Evolutionary conservation across 2,888 invertebrate species (phyloP), one percentile per base, ranked within the genome.

Genomic region (Mesochorus sp.): DNA sequence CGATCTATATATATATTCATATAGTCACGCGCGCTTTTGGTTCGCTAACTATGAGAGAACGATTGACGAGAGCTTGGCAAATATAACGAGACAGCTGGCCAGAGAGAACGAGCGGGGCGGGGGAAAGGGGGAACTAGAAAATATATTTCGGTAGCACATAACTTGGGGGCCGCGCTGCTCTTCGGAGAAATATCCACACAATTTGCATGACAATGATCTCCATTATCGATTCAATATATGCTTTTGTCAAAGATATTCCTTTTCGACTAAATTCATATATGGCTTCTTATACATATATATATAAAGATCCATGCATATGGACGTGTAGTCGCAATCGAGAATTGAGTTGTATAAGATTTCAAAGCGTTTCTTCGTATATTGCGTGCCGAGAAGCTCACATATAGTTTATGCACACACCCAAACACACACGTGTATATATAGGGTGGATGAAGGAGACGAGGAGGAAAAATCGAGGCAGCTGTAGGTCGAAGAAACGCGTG

Each of bases 201-300:
- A 68, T 75, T 75, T 68, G 67, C 67, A 67, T 53, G 51, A 75
- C 67, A 67, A 64, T 73, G 26, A 12, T 37, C 49, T 19, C 55
- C 49, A 59, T 55, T 72, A 64, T 66, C 55, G 42, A 49, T 44
- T 44, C 64, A 28, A 14, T 14, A 31, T 6, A 19, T 44, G 44
- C 47, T 57, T 57, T 37, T 39, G 12, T 14, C n/a, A 57, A 24
- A 42, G 19, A 53, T 42, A 67, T 14, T 21, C 17, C 21, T 21
- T 19, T 49, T 19, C 55, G 24, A 42, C 19, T 12, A 53, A 67
- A 28, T 68, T 19, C 55, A 24, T 21, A 19, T 28, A 28, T 14
- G 39, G n/a, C n/a, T n/a, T 8, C 10, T 31, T 57, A 44, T 34
- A 19, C n/a, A 34, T 2, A 17, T 3, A 14, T 8, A 14, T 14